Conservation (phyloP, 2,888 invertebrate genomes). For the Tipula unca region DNA sequence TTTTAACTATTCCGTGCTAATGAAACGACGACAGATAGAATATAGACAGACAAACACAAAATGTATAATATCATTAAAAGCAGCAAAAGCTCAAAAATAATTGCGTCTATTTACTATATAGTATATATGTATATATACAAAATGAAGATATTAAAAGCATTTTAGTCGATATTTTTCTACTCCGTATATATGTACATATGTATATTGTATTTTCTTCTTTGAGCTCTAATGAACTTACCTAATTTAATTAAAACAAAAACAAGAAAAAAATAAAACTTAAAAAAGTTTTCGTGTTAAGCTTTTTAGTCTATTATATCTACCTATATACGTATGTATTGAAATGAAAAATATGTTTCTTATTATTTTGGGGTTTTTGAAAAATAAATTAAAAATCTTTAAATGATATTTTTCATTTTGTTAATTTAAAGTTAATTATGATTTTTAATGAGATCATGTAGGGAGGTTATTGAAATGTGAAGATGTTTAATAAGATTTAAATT, state of each 20-base stretch:
- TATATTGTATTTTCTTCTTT: neutral
- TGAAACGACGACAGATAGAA: neutral
- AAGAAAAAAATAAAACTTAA: neutral
- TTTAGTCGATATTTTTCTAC: neutral
- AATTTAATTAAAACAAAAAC: slow-evolving; percentile 1
- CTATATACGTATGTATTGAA: neutral
- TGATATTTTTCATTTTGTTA: neutral
- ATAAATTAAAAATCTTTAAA: neutral
- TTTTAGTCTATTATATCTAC: neutral
- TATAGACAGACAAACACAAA: neutral
- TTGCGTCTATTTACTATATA: neutral
- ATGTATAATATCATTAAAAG: neutral
- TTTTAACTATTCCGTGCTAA: neutral
- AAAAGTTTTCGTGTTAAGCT: neutral
- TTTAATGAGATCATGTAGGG: neutral
- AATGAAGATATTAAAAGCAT: neutral
- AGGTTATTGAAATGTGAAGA: neutral
- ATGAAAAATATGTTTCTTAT: neutral
- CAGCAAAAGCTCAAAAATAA: neutral
- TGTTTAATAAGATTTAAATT: neutral
- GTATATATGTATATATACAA: neutral
- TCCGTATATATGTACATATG: neutral
- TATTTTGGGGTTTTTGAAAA: neutral
- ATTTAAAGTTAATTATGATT: slow-evolving; percentile 8
- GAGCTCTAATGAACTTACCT: neutral